These are phyloP conservation scores for Trissolcus basalis DNA, from an alignment of 1,140 invertebrate species.

Conservation along the genomic window DNA sequence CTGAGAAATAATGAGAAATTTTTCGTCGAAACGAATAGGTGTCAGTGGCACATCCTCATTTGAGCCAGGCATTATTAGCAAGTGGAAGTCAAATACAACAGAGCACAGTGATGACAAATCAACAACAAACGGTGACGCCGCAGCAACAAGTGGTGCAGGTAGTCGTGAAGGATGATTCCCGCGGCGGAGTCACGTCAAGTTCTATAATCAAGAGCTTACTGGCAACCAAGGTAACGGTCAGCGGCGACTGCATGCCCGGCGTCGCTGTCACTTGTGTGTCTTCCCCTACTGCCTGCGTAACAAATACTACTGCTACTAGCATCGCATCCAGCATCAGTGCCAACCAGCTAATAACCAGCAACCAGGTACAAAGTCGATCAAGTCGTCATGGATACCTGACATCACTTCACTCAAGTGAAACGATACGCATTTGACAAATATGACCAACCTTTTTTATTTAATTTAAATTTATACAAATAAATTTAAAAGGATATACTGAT, in stretches of 20 bases:
- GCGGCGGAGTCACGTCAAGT: constrained; percentile 73
- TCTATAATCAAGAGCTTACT: constrained; percentile 90
- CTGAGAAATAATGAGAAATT: not conserved
- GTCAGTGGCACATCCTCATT: constrained; percentile 79
- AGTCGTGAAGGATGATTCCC: constrained; percentile 70
- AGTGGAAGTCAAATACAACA: constrained; percentile 72
- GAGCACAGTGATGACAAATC: constrained; percentile 31
- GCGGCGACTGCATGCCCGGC: constrained; percentile 79
- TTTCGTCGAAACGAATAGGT: constrained; percentile 69
- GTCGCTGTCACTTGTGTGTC: constrained; percentile 74
- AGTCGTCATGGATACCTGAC: constrained; percentile 20
- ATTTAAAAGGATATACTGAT: too few relatives aligned
- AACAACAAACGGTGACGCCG: constrained; percentile 41
- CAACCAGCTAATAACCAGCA: constrained; percentile 76
- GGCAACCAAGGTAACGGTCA: constrained; percentile 87
- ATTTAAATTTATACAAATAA: too few relatives aligned
- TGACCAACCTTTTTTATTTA: not conserved
- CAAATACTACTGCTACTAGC: constrained; percentile 74
- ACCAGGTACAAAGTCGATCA: constrained; percentile 69
- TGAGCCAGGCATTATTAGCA: constrained; percentile 79
- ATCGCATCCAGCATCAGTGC: constrained; percentile 76
- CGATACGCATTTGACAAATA: not conserved
- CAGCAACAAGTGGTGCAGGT: constrained; percentile 67
- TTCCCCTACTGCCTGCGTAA: constrained; percentile 75
- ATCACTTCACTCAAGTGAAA: not conserved